A percentile compares a stretch with the other conserved stretches of the same genome.
Conservation (phyloP, 2,113 vertebrate genomes). For the Ciconia stormi region DNA sequence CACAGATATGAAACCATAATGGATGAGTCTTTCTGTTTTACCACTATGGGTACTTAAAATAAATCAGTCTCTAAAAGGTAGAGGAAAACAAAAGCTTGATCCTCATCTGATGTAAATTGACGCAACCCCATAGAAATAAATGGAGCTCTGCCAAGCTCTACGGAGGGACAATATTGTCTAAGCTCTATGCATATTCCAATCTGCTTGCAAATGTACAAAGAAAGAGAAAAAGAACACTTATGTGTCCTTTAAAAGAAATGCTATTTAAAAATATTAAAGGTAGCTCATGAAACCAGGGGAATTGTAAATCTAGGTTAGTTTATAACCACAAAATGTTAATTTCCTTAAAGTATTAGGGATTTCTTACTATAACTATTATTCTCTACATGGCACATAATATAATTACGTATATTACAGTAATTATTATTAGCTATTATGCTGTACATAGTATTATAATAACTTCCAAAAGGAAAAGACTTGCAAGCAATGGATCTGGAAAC, state of each 20-base stretch:
- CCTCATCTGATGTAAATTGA: conserved; percentile 31
- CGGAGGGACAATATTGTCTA: conserved; percentile 9
- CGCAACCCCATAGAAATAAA: background rate
- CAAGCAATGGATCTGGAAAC: background rate
- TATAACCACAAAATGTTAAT: conserved; percentile 29
- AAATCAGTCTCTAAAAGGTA: conserved; percentile 5
- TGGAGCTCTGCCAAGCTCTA: conserved; percentile 17
- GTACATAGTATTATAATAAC: conserved; percentile 1
- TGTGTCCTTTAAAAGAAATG: background rate
- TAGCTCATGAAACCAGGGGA: background rate
- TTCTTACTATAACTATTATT: conserved; percentile 9
- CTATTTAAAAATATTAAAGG: conserved; percentile 19
- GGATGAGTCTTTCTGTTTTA: conserved; percentile 3
- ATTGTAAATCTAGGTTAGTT: conserved; percentile 39
- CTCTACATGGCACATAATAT: background rate
- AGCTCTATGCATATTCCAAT: background rate
- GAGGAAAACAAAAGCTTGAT: conserved; percentile 21
- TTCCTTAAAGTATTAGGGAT: conserved; percentile 31
- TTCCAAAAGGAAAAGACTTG: background rate
- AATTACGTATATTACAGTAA: conserved; percentile 54
- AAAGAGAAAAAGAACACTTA: background rate
- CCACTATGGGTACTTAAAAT: conserved; percentile 24
- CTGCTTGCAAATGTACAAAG: background rate
- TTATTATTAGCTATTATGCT: conserved; percentile 55
- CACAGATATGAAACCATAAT: background rate